Conservation (phyloP, 2,888 invertebrate species). For the Tipula lateralis region DNA sequence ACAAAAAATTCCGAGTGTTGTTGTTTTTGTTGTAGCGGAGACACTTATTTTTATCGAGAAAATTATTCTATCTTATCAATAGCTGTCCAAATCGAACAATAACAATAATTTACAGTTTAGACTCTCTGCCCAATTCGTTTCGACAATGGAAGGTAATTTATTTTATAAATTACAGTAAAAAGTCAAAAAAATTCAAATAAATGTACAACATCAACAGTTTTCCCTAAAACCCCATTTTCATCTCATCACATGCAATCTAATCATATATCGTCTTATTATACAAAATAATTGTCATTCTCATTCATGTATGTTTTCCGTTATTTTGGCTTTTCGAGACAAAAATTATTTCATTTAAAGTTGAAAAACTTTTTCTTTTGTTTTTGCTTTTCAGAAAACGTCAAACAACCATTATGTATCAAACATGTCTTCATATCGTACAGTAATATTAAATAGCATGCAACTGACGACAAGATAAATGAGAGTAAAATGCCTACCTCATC, state of each 20-base stretch:
- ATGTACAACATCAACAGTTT: not conserved
- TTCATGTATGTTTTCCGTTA: not conserved
- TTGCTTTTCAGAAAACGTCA: not conserved
- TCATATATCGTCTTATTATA: not conserved
- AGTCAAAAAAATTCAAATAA: not conserved
- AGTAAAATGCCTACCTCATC: no score
- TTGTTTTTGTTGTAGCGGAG: no score
- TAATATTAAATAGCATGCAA: not conserved
- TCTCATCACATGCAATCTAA: not conserved
- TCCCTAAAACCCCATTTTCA: not conserved
- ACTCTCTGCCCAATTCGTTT: no score
- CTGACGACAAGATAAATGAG: slow-evolving; percentile 5
- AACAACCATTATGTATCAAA: not conserved
- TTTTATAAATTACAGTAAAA: not conserved
- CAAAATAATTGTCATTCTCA: not conserved
- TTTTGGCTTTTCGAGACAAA: not conserved
- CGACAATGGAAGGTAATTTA: no score
- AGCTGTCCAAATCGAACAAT: no score
- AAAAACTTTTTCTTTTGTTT: not conserved
- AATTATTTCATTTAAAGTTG: not conserved
- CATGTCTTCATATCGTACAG: not conserved
- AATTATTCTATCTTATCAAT: no score
- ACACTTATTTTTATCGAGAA: no score
- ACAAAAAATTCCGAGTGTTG: no score
- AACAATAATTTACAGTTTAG: not conserved